phyloP scores from a whole-genome alignment of 2,113 vertebrate genomes.

The Syngnathus scovelli region DNA sequence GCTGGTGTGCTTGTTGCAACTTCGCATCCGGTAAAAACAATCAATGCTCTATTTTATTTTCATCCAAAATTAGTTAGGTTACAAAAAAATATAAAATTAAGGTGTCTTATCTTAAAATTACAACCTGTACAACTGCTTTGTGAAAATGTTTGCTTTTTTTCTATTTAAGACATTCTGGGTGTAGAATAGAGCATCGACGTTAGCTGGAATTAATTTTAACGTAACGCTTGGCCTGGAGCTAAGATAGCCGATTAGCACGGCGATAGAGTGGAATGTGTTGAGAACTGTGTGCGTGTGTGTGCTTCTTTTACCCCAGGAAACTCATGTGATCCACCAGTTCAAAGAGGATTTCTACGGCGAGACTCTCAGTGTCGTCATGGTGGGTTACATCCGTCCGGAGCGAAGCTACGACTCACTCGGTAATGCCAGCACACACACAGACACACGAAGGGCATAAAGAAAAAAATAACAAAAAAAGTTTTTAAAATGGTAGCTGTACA shows the following conservation, averaged over 20 bases:
- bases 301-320: slow-evolving; percentile 74
- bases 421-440: slow-evolving; percentile 45
- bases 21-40: too few relatives aligned
- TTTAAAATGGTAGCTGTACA: too few relatives aligned
- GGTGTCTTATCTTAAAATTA: too few relatives aligned
- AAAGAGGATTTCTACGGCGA: slow-evolving; percentile 95
- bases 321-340: slow-evolving; percentile 90
- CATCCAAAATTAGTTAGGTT: too few relatives aligned
- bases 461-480: too few relatives aligned
- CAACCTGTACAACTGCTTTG: too few relatives aligned
- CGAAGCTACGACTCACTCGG: slow-evolving; percentile 86
- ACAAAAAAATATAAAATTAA: too few relatives aligned
- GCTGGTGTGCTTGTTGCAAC: too few relatives aligned
- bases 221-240: neutral
- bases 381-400: slow-evolving; percentile 91
- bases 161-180: too few relatives aligned
- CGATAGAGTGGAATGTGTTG: neutral
- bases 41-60: too few relatives aligned
- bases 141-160: too few relatives aligned
- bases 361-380: slow-evolving; percentile 83
- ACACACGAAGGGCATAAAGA: too few relatives aligned
- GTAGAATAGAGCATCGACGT: neutral
- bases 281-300: neutral
- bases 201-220: neutral
- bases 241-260: neutral